Evolutionary conservation across 2,797 vertebrate species (phyloP).

Genomic region (Dicrostonyx torquatus): DNA sequence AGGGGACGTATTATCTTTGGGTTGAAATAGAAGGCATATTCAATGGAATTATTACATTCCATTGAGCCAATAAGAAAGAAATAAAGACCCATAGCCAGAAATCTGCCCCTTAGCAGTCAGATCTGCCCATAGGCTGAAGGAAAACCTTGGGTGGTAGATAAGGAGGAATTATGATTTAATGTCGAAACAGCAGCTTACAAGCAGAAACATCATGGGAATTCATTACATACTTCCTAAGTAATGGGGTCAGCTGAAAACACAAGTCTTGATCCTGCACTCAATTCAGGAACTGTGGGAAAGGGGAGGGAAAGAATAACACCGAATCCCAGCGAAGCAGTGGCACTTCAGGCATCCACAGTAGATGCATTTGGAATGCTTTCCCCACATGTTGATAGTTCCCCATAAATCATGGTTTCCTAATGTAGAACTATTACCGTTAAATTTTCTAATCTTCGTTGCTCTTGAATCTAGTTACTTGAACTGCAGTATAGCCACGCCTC

Average conservation of each 20-base stretch:
- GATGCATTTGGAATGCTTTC: conserved; percentile 19
- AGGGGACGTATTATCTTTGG: conserved; percentile 1
- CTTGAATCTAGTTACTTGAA: neutral
- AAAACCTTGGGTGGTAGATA: conserved; percentile 31
- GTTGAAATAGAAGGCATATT: conserved; percentile 21
- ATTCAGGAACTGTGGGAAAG: conserved; percentile 28
- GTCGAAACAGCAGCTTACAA: conserved; percentile 38
- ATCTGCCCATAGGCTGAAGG: conserved; percentile 12
- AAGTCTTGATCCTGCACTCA: neutral
- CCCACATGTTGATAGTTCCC: neutral
- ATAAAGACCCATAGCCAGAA: neutral
- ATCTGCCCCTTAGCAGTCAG: neutral
- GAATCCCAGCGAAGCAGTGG: neutral
- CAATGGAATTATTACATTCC: conserved; percentile 14
- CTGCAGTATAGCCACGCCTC: neutral
- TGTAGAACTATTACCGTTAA: neutral
- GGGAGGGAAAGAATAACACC: neutral
- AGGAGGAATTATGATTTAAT: conserved; percentile 20
- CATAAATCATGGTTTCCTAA: conserved; percentile 28
- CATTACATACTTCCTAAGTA: conserved; percentile 15
- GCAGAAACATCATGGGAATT: neutral
- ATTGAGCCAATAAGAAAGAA: conserved; percentile 1
- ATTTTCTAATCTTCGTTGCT: neutral
- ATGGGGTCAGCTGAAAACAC: neutral
- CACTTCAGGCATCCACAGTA: neutral